A percentile compares a stretch with the other conserved stretches of the same genome.
Conservation (phyloP, 2,888 invertebrate species). For the Drosophila subsilvestris region DNA sequence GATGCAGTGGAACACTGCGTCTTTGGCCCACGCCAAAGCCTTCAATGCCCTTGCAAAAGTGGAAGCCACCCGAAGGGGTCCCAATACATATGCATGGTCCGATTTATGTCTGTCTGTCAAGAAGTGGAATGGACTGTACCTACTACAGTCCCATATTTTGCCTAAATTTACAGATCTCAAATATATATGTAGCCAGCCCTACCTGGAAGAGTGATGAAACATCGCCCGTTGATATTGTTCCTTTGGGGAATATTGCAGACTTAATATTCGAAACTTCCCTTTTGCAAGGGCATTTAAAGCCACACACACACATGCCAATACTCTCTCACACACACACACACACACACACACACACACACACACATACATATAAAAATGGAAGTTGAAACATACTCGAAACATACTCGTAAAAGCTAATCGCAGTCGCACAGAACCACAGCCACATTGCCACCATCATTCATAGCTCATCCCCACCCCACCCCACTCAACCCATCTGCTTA, state of each 20-base stretch:
- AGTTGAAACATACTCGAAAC: constrained; percentile 32
- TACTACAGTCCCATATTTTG: too few relatives aligned
- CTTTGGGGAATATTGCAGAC: constrained; percentile 7
- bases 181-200: too few relatives aligned
- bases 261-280: constrained; percentile 5
- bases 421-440: constrained; percentile 61
- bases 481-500: constrained; percentile 13
- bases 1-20: neutral
- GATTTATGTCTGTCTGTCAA: neutral
- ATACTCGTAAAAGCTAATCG: constrained; percentile 72
- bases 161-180: too few relatives aligned
- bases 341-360: constrained; percentile 26
- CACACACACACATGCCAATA: constrained; percentile 1
- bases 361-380: constrained; percentile 33
- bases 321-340: constrained; percentile 19
- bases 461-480: neutral
- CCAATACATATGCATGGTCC: too few relatives aligned
- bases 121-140: too few relatives aligned
- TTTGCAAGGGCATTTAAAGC: constrained; percentile 39
- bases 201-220: too few relatives aligned
- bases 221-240: too few relatives aligned
- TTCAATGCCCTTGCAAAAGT: neutral
- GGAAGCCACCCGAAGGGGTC: too few relatives aligned
- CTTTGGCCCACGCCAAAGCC: neutral
- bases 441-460: constrained; percentile 38